phyloP scores from a whole-genome alignment of 1,140 invertebrate species.

The Nasonia vitripennis region DNA sequence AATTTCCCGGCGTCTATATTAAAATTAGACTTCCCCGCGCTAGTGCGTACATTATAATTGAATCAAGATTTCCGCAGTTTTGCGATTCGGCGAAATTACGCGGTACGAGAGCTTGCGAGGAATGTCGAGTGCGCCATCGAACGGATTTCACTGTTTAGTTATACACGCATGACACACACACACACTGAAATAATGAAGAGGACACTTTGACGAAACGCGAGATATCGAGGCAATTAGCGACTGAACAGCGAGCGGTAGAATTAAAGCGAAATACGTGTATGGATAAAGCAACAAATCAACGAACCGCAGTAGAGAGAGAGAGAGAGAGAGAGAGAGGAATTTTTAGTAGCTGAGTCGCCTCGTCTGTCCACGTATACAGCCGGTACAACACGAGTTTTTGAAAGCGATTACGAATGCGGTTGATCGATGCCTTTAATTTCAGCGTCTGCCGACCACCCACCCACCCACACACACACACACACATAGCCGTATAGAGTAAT shows the following conservation, averaged over 20 bases:
- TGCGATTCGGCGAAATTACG: neutral
- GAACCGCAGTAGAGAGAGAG: neutral
- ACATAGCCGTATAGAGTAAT: neutral
- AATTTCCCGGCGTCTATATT: neutral
- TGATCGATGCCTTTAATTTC: conserved; percentile 42
- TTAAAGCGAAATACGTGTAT: no score
- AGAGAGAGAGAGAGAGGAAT: neutral
- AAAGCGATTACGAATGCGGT: neutral
- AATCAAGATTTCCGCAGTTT: neutral
- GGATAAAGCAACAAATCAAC: neutral
- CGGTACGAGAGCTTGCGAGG: no score
- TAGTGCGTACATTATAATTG: neutral
- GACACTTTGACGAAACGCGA: no score
- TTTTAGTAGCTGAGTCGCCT: no score
- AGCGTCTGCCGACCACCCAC: neutral
- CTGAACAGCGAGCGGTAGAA: no score
- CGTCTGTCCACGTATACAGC: neutral
- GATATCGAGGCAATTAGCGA: no score
- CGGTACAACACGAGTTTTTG: neutral
- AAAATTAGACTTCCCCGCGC: neutral
- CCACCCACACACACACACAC: neutral
- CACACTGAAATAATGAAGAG: no score
- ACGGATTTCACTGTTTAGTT: no score
- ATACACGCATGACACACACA: no score
- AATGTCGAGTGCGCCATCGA: neutral